phyloP scores from a whole-genome alignment of 1,140 invertebrate genomes.

The Wiebesia pumilae region DNA sequence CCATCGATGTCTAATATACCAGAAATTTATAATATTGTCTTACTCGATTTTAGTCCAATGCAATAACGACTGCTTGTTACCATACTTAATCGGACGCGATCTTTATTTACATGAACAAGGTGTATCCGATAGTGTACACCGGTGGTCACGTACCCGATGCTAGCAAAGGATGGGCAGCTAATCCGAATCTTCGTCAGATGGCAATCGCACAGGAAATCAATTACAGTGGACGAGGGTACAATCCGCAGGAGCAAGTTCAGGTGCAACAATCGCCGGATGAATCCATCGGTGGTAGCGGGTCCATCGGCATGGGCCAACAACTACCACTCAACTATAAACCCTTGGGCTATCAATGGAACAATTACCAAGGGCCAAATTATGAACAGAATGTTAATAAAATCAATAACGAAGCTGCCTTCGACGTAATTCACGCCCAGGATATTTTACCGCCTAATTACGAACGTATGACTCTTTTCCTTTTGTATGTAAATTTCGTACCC shows the following conservation, averaged over 20 bases:
- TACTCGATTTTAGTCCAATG: no score
- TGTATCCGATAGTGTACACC: slow-evolving; percentile 37
- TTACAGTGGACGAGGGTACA: slow-evolving; percentile 18
- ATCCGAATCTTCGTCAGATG: not conserved
- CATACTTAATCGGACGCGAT: no score
- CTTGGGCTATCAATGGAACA: slow-evolving; percentile 42
- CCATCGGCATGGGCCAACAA: slow-evolving; percentile 2
- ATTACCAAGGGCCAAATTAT: slow-evolving; percentile 30
- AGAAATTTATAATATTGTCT: no score
- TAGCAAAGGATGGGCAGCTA: slow-evolving; percentile 6
- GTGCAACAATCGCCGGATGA: slow-evolving; percentile 14
- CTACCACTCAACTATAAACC: slow-evolving; percentile 39
- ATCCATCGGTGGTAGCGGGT: not conserved
- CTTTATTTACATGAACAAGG: no score
- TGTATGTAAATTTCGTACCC: not conserved
- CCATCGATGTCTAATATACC: no score
- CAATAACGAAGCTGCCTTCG: slow-evolving; percentile 28
- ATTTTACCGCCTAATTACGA: slow-evolving; percentile 36
- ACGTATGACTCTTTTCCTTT: slow-evolving; percentile 2
- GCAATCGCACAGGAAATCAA: not conserved
- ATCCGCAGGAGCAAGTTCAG: slow-evolving; percentile 2
- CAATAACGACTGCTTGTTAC: no score
- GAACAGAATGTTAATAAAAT: slow-evolving; percentile 20
- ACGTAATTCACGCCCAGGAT: slow-evolving; percentile 41
- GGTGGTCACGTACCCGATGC: not conserved